Evolutionary conservation across 2,113 vertebrate species (phyloP), one percentile per base, ranked within the genome.

Genomic region (Brachyhypopomus gauderio): DNA sequence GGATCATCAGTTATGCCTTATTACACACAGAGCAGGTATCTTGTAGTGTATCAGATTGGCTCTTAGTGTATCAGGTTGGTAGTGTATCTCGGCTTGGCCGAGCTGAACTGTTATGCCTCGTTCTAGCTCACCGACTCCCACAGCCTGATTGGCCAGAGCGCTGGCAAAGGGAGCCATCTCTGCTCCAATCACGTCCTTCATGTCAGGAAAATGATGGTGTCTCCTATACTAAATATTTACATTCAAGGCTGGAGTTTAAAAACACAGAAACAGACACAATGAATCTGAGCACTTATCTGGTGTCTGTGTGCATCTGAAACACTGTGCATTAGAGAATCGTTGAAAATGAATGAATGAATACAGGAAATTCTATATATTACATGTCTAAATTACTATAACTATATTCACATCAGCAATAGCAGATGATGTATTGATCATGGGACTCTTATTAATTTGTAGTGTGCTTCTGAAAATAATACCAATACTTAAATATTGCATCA

Each of bases 101-200:
- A 66, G 71, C 72, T 14, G 9, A 67, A 58, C 55, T 36, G 2
- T 77, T 23, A 60, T 20, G 11, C 5, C 9, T 70, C 3, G 36
- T 36, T 14, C 19, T 19, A 11, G 9, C 60, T 45, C 19, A 14
- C 30, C 41, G 62, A 58, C 30, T 75, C 45, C n/a, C 3, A 27
- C 4, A 55, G 59, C 30, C 14, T 74, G 30, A 30, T 30, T 30
- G 30, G 30, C 74, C 14, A 60, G 5, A 38, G 17, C 45, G 30
- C 60, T 81, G 79, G 72, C 67, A 81, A 56, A 81, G 45, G 52
- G 45, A 20, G 2, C 27, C n/a, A 9, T 45, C 36, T 20, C 14
- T 12, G 36, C 4, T 30, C 4, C 22, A 25, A 6, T 62, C 38
- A 4, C 6, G 16, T 7, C 17, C 34, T 36, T 66, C 27, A 30